Evolutionary conservation across 1,140 invertebrate genomes (phyloP).

Genomic region (Monomorium pharaonis): DNA sequence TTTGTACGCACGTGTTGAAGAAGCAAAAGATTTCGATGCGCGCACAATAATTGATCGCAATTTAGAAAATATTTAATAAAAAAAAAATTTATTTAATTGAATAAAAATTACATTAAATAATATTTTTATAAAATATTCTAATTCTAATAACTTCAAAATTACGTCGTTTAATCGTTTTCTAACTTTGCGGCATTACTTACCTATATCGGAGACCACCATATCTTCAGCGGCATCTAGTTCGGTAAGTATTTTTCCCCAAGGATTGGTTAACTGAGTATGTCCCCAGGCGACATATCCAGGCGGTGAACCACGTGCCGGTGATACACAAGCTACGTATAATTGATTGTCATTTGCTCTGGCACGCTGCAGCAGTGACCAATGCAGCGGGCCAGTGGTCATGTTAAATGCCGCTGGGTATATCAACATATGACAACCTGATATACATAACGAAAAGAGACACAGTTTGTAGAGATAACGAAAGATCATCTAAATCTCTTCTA

Average conservation of each 20-base stretch:
- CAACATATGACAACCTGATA: conserved; percentile 91
- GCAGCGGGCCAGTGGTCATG: conserved; percentile 96
- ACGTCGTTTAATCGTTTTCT: background rate
- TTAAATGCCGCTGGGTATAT: conserved; percentile 98
- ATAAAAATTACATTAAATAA: too few relatives aligned
- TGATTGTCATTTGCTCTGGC: conserved; percentile 95
- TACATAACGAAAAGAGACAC: background rate
- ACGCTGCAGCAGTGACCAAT: conserved; percentile 95
- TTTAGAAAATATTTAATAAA: background rate
- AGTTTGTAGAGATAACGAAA: background rate
- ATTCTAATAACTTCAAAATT: background rate
- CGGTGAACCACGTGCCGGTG: conserved; percentile 90
- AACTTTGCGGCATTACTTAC: conserved; percentile 79
- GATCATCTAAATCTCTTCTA: background rate
- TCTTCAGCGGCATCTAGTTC: conserved; percentile 90
- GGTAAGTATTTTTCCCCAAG: conserved; percentile 93
- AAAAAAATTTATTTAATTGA: background rate
- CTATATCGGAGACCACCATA: conserved; percentile 91
- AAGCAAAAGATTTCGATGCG: background rate
- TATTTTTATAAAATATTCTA: background rate
- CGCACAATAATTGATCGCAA: background rate
- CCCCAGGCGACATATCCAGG: conserved; percentile 95
- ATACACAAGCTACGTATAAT: conserved; percentile 90
- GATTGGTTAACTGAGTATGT: conserved; percentile 93
- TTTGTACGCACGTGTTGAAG: background rate